A percentile compares a stretch with the other conserved stretches of the same genome.
These are phyloP conservation scores for Chymomyza caudatula DNA, from an alignment of 2,888 invertebrate genomes.

Conservation along the genomic window DNA sequence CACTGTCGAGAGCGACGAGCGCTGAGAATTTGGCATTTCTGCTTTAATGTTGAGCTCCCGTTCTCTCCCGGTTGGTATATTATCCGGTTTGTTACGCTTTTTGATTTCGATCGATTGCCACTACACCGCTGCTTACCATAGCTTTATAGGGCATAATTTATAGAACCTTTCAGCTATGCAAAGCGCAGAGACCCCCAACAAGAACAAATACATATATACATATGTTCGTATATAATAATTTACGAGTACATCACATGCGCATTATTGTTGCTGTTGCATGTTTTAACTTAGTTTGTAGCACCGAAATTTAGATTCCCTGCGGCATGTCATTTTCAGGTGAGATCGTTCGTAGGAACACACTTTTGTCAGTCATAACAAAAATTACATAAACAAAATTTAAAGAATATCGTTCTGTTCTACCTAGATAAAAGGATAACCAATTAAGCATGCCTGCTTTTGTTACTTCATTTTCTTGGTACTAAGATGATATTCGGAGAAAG, in stretches of 20 bases:
- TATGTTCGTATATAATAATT: constrained; percentile 62
- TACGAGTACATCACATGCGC: constrained; percentile 59
- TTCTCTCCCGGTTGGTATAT: not conserved
- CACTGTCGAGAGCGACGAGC: not conserved
- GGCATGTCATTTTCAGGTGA: no score
- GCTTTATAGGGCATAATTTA: constrained; percentile 43
- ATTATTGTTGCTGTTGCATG: constrained; percentile 41
- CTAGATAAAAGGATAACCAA: no score
- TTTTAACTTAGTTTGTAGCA: not conserved
- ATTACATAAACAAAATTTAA: no score
- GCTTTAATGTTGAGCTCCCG: constrained; percentile 33
- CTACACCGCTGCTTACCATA: constrained; percentile 20
- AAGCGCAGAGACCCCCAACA: constrained; percentile 28
- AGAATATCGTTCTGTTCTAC: no score
- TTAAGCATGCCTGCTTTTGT: no score
- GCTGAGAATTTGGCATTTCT: constrained; percentile 52
- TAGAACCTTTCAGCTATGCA: constrained; percentile 30
- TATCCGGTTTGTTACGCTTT: constrained; percentile 65
- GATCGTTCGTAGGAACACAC: no score
- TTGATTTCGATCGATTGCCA: constrained; percentile 69
- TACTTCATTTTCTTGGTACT: no score
- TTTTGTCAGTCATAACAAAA: no score
- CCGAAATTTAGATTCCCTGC: not conserved
- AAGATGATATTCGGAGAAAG: no score
- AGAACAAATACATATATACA: constrained; percentile 16